phyloP scores from a whole-genome alignment of 2,797 vertebrate genomes.

The Girardinus metallicus region DNA sequence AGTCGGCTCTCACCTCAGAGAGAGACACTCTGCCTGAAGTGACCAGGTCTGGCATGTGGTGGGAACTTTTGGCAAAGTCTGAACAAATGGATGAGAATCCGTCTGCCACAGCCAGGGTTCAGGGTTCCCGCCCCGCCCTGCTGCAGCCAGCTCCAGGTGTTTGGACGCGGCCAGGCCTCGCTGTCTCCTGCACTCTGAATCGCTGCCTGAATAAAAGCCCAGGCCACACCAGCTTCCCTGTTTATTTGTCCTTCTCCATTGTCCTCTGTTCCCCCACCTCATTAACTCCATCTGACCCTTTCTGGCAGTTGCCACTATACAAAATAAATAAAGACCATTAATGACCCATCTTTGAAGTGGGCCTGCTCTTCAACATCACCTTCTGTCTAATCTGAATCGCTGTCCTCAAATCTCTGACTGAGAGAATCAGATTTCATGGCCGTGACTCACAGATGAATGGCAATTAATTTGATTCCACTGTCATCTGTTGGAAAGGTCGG shows the following conservation, averaged over 20 bases:
- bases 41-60: slow-evolving; percentile 16
- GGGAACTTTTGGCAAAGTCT: slow-evolving; percentile 32
- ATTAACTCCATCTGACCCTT: slow-evolving; percentile 80
- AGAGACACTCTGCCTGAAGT: slow-evolving; percentile 19
- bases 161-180: slow-evolving; percentile 51
- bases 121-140: slow-evolving; percentile 20
- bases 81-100: slow-evolving; percentile 27
- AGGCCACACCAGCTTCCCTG: slow-evolving; percentile 51
- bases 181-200: slow-evolving; percentile 61
- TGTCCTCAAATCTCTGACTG: slow-evolving; percentile 68
- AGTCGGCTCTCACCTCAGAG: background rate
- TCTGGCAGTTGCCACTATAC: slow-evolving; percentile 79
- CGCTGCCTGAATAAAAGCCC: slow-evolving; percentile 60
- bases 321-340: slow-evolving; percentile 78
- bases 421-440: slow-evolving; percentile 71
- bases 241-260: slow-evolving; percentile 72
- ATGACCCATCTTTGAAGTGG: slow-evolving; percentile 68
- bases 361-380: slow-evolving; percentile 42
- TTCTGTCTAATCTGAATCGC: slow-evolving; percentile 60
- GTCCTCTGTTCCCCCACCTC: slow-evolving; percentile 29
- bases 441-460: slow-evolving; percentile 58
- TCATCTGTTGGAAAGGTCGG: slow-evolving; percentile 68
- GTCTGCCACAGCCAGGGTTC: slow-evolving; percentile 42
- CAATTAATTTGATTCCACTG: slow-evolving; percentile 70
- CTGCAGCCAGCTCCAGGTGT: slow-evolving; percentile 60